Evolutionary conservation across 2,888 invertebrate species (phyloP).

Genomic region (Pelosia muscerda): DNA sequence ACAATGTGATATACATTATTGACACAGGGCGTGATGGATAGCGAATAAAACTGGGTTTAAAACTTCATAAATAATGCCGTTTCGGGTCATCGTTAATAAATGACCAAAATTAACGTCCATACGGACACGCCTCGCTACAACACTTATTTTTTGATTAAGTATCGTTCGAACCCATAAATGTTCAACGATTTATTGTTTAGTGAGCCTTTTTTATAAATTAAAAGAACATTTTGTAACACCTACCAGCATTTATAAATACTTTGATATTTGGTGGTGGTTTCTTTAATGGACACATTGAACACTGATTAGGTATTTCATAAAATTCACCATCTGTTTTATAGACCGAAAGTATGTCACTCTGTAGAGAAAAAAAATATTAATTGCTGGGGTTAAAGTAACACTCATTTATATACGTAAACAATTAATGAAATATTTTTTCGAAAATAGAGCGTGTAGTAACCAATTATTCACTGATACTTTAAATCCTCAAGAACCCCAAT

Average conservation of each 20-base stretch:
- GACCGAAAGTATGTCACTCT: no score
- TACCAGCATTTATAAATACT: not conserved
- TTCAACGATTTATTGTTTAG: slow-evolving; percentile 9
- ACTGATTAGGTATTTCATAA: no score
- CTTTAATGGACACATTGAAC: no score
- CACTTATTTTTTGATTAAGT: slow-evolving; percentile 35
- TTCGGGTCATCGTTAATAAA: slow-evolving; percentile 52
- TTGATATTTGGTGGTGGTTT: not conserved
- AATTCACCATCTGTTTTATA: no score
- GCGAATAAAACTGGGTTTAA: slow-evolving; percentile 65
- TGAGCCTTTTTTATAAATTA: slow-evolving; percentile 1
- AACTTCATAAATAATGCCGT: slow-evolving; percentile 64
- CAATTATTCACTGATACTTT: not conserved
- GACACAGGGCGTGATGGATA: slow-evolving; percentile 79
- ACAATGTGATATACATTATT: slow-evolving; percentile 61
- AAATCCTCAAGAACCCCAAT: not conserved
- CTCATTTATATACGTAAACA: not conserved
- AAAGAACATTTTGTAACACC: not conserved
- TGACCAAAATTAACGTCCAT: slow-evolving; percentile 50
- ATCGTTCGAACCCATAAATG: slow-evolving; percentile 20
- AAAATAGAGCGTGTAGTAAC: not conserved
- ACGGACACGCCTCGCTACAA: slow-evolving; percentile 37
- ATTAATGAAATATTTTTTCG: no score
- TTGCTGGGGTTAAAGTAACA: not conserved
- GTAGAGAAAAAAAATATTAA: not conserved